Evolutionary conservation across 2,888 invertebrate species (phyloP).

Genomic region (Sceliomorpha sp.): DNA sequence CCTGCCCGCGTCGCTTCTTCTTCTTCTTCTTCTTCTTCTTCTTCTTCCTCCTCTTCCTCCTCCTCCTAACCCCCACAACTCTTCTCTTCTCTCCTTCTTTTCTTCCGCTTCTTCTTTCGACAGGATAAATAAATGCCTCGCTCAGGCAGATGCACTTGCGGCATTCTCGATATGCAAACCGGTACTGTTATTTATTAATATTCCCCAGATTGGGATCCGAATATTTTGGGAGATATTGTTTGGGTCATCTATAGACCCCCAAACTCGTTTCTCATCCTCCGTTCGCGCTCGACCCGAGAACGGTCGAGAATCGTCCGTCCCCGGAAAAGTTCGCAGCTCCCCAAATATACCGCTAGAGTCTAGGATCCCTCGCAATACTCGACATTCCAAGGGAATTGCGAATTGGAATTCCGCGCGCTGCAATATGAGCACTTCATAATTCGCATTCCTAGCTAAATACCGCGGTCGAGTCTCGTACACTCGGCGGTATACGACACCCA

Average conservation of each 20-base stretch:
- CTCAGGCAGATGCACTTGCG: neutral
- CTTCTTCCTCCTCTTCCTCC: neutral
- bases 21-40: neutral
- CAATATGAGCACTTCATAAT: conserved; percentile 26
- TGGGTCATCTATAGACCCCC: no score
- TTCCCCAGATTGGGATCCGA: no score
- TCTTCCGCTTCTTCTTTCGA: neutral
- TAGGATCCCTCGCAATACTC: conserved; percentile 1
- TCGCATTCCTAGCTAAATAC: conserved; percentile 31
- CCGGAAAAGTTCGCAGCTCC: no score
- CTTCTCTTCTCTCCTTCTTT: neutral
- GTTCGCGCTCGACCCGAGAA: no score
- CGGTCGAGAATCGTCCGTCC: no score
- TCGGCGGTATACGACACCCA: conserved; percentile 4
- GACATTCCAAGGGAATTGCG: conserved; percentile 7
- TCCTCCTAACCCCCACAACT: neutral
- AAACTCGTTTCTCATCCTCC: no score
- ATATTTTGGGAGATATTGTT: no score
- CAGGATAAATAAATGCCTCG: conserved; percentile 6
- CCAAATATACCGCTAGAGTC: no score
- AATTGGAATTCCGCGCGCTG: conserved; percentile 16
- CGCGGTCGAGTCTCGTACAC: conserved; percentile 3
- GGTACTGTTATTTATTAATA: no score
- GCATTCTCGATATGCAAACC: conserved; percentile 2
- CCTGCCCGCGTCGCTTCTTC: conserved; percentile 1